Evolutionary conservation across 1,140 invertebrate genomes (phyloP).

Genomic region (Cydia fagiglandana): DNA sequence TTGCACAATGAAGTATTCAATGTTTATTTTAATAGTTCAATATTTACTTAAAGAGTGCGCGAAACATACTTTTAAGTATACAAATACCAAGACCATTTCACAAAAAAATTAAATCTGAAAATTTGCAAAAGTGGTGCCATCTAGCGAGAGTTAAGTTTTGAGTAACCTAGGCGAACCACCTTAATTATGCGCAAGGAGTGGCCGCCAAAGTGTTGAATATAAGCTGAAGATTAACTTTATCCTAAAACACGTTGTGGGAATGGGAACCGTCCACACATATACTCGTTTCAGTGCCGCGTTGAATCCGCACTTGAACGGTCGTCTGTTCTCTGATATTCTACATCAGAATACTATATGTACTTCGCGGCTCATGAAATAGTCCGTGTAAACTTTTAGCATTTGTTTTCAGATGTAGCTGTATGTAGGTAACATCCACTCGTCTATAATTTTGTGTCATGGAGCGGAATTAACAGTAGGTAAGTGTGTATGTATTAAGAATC

Average conservation of each 20-base stretch:
- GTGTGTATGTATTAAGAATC: background rate
- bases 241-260: background rate
- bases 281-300: conserved; percentile 10
- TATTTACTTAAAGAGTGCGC: no score
- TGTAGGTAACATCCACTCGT: background rate
- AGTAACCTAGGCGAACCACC: no score
- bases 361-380: background rate
- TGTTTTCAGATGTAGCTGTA: background rate
- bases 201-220: background rate
- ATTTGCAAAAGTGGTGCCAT: no score
- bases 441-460: background rate
- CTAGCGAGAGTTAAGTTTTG: no score
- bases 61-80: no score
- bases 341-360: background rate
- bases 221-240: background rate
- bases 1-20: no score
- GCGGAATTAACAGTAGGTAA: background rate
- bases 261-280: background rate
- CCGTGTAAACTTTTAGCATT: background rate
- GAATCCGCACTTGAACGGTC: background rate
- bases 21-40: no score
- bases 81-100: no score
- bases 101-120: no score
- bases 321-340: background rate
- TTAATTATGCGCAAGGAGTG: no score